phyloP scores from a whole-genome alignment of 23 tunicate species.

The Ascidia mentula region DNA sequence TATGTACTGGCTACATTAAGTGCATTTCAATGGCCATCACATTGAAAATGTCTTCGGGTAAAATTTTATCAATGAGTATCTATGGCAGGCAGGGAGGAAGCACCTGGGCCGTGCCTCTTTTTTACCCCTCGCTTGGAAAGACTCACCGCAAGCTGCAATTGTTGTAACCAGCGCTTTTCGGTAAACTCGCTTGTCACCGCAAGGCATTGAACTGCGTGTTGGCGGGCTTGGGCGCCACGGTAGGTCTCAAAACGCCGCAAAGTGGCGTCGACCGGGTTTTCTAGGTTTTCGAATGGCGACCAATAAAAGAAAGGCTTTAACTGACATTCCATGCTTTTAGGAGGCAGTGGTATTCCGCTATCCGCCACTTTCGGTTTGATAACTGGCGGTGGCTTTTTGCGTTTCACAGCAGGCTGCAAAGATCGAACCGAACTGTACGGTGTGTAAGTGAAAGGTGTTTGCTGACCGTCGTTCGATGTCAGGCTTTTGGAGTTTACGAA shows the following conservation, averaged over 20 bases:
- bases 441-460: neutral
- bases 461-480: neutral
- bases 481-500: neutral
- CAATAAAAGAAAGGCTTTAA: constrained; percentile 80
- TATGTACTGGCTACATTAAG: no score
- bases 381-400: constrained; percentile 21
- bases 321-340: constrained; percentile 43
- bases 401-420: constrained; percentile 42
- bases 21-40: no score
- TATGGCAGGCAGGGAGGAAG: neutral
- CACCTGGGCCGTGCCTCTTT: constrained; percentile 3
- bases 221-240: constrained; percentile 64
- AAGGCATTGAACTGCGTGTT: constrained; percentile 75
- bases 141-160: constrained; percentile 64
- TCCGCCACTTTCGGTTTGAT: constrained; percentile 19
- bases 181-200: constrained; percentile 70
- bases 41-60: no score
- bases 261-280: constrained; percentile 62
- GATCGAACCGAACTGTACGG: neutral
- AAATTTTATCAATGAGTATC: no score
- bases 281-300: constrained; percentile 33
- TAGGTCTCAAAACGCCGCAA: constrained; percentile 45
- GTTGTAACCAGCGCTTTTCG: constrained; percentile 86
- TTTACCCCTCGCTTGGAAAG: constrained; percentile 68
- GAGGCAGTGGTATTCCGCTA: constrained; percentile 66